Evolutionary conservation across 2,797 vertebrate genomes (phyloP).

Genomic region (Pterois miles): DNA sequence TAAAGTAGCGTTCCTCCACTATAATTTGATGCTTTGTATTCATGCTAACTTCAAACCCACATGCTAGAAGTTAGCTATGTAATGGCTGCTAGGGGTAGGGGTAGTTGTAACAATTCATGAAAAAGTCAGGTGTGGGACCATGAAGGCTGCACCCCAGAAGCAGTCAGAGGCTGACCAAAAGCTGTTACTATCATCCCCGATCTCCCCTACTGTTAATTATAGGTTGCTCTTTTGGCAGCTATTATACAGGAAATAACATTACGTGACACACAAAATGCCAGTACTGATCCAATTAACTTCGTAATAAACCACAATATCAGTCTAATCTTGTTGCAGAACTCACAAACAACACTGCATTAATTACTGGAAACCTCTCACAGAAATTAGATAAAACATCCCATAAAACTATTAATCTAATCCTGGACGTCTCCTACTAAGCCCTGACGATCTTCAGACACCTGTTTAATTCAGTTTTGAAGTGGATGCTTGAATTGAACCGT

Average conservation of each 20-base stretch:
- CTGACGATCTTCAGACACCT: constrained; percentile 3
- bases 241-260: background rate
- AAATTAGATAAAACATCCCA: constrained; percentile 20
- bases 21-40: too few relatives aligned
- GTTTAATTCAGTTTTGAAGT: constrained; percentile 15
- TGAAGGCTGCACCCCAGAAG: too few relatives aligned
- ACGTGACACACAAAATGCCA: background rate
- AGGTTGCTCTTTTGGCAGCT: background rate
- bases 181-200: too few relatives aligned
- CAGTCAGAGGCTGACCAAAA: too few relatives aligned
- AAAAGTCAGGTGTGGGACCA: too few relatives aligned
- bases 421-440: constrained; percentile 2
- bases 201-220: background rate
- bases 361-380: background rate
- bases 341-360: background rate
- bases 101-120: too few relatives aligned
- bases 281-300: background rate
- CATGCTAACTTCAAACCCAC: too few relatives aligned
- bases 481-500: background rate
- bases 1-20: too few relatives aligned
- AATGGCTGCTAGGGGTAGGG: fast-evolving
- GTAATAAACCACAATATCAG: background rate
- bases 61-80: too few relatives aligned
- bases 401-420: constrained; percentile 21
- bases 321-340: background rate